These are phyloP conservation scores for Limenitis camilla DNA, from an alignment of 2,888 invertebrate species.

Conservation along the genomic window DNA sequence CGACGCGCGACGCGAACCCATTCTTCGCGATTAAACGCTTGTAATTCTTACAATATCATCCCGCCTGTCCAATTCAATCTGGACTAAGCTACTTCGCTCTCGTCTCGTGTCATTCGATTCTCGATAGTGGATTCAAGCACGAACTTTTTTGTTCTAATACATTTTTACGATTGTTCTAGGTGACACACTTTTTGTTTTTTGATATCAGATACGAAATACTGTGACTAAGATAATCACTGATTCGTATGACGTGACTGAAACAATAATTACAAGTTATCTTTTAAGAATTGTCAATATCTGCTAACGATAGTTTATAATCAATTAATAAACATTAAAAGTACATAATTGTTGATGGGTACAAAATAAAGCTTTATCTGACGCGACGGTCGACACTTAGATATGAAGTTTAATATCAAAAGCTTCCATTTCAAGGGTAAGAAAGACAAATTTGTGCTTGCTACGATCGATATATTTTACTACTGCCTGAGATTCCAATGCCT, in stretches of 20 bases:
- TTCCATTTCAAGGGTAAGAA: too few species aligned
- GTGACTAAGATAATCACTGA: conserved; percentile 20
- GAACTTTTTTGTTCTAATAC: conserved; percentile 28
- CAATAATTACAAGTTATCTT: conserved; percentile 1
- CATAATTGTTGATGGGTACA: too few species aligned
- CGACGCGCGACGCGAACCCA: conserved; percentile 55
- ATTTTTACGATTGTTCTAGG: conserved; percentile 20
- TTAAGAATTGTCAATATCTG: conserved; percentile 10
- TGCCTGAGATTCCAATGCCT: too few species aligned
- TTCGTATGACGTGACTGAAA: background rate
- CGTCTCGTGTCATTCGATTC: conserved; percentile 46
- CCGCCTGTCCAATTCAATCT: conserved; percentile 63
- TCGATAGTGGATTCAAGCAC: conserved; percentile 31
- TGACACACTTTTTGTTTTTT: conserved; percentile 15
- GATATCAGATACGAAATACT: too few species aligned
- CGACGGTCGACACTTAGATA: too few species aligned
- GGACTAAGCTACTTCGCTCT: conserved; percentile 36
- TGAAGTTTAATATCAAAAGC: too few species aligned
- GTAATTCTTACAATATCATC: conserved; percentile 71
- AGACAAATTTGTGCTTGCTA: too few species aligned
- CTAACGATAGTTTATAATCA: conserved; percentile 4
- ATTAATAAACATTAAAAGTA: background rate
- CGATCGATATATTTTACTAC: too few species aligned
- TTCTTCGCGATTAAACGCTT: conserved; percentile 69
- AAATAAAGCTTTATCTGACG: too few species aligned